Conservation (phyloP, 1,140 invertebrate species). For the Trachymyrmex septentrionalis region DNA sequence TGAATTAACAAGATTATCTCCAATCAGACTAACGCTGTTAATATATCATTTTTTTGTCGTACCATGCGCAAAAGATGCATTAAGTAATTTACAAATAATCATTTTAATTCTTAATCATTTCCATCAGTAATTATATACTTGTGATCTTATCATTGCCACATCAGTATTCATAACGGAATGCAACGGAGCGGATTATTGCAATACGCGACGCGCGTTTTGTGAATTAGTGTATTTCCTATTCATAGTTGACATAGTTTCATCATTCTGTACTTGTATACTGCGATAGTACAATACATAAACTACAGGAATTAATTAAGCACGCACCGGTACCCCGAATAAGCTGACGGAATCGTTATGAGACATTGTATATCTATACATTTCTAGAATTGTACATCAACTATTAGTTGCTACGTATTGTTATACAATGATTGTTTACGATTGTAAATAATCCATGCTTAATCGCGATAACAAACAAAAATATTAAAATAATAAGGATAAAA, state of each 20-base stretch:
- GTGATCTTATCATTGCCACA: background rate
- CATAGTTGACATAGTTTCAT: constrained; percentile 18
- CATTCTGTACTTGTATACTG: background rate
- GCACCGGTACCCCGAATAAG: background rate
- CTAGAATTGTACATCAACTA: constrained; percentile 17
- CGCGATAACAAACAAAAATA: background rate
- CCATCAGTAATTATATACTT: background rate
- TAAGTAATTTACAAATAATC: background rate
- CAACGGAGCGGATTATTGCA: constrained; percentile 17
- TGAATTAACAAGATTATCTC: background rate
- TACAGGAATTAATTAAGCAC: constrained; percentile 61
- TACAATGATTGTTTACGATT: background rate
- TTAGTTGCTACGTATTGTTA: constrained; percentile 1
- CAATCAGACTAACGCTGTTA: background rate
- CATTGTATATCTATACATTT: background rate
- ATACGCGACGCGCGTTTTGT: background rate
- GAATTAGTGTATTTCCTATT: constrained; percentile 14
- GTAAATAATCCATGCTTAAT: background rate
- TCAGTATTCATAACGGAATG: background rate
- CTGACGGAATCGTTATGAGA: background rate
- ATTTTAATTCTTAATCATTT: background rate
- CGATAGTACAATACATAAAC: constrained; percentile 18
- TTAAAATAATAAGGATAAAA: background rate
- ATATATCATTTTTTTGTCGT: background rate
- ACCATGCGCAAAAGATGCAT: background rate